These are phyloP conservation scores for Loris lydekkerianus DNA, from an alignment of 2,797 vertebrate species.

Conservation along the genomic window DNA sequence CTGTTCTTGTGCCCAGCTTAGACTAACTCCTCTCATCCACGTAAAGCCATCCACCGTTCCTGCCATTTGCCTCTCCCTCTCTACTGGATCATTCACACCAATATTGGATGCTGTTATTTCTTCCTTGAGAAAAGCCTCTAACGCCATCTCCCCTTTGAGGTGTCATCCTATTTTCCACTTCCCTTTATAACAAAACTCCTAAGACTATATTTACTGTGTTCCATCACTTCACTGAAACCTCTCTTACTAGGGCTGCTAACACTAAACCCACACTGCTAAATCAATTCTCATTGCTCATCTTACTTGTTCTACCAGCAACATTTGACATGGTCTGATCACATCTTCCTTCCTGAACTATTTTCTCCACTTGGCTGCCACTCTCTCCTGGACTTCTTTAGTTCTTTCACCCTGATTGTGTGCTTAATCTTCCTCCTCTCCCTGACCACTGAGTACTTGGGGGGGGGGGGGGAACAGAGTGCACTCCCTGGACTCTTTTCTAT, in stretches of 20 bases:
- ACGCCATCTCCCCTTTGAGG: background rate
- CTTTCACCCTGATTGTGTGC: background rate
- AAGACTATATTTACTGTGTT: background rate
- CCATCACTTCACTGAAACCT: background rate
- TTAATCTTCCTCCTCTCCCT: background rate
- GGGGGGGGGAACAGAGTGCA: background rate
- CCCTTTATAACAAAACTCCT: background rate
- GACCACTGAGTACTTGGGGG: background rate
- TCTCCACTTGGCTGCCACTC: background rate
- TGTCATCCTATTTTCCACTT: background rate
- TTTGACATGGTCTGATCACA: background rate
- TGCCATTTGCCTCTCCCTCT: background rate
- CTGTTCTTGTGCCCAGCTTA: background rate
- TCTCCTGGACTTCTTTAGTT: background rate
- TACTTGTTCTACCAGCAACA: constrained; percentile 18
- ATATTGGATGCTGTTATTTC: background rate
- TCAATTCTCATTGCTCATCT: background rate
- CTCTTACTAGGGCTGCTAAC: background rate
- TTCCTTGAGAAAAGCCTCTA: constrained; percentile 6
- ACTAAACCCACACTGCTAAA: background rate
- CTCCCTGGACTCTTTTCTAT: background rate
- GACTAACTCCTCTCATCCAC: background rate
- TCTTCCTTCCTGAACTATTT: constrained; percentile 33
- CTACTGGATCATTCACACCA: background rate
- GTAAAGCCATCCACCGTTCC: background rate